phyloP scores from a whole-genome alignment of 2,797 vertebrate species.

The Typhlichthys eigenmanni region DNA sequence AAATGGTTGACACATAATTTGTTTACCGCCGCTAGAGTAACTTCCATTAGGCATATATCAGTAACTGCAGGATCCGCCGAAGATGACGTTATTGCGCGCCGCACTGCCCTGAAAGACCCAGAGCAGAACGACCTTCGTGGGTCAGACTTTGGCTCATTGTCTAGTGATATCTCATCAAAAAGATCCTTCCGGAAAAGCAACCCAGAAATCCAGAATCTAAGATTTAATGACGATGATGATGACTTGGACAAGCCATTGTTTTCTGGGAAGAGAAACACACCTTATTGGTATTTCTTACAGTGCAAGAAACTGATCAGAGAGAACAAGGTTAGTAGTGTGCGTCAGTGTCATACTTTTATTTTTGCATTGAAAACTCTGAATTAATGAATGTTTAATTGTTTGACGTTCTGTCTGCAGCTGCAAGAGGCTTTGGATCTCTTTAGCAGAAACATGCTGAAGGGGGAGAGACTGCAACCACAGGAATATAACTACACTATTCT shows the following conservation, averaged over 20 bases:
- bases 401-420: conserved; percentile 70
- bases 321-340: conserved; percentile 77
- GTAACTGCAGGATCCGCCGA: conserved; percentile 8
- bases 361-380: not conserved
- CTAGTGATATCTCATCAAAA: conserved; percentile 74
- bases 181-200: conserved; percentile 79
- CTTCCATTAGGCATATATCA: conserved; percentile 21
- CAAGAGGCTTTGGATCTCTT: conserved; percentile 89
- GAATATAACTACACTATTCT: conserved; percentile 91
- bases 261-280: conserved; percentile 75
- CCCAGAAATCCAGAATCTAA: conserved; percentile 63
- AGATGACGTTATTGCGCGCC: not conserved
- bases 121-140: conserved; percentile 25
- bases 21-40: not conserved
- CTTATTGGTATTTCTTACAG: conserved; percentile 90
- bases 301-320: conserved; percentile 88
- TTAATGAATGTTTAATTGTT: not conserved
- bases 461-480: conserved; percentile 81
- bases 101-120: not conserved
- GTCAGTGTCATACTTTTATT: not conserved
- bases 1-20: not conserved
- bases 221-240: conserved; percentile 28
- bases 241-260: conserved; percentile 17
- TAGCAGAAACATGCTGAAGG: conserved; percentile 87
- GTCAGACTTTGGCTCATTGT: conserved; percentile 76